Base-by-base conservation (phyloP, 1,140 invertebrate genomes). In the Prorops nasuta region DNA sequence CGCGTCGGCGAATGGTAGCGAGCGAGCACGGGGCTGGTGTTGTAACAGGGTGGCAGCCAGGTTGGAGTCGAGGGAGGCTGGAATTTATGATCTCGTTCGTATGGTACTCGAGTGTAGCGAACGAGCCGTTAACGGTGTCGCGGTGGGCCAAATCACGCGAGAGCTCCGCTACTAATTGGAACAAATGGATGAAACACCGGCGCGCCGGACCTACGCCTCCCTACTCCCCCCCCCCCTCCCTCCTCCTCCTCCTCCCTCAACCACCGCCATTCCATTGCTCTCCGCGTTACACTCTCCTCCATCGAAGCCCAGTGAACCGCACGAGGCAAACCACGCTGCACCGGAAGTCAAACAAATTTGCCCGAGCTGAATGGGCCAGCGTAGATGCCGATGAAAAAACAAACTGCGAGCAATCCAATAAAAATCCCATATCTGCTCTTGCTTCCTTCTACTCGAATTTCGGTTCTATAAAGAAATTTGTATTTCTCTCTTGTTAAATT, bases 151-250 rank as follows among this genome's bases (percentile, higher is more conserved):
- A 56, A 51, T 51, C 44, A 43, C 35, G 38, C 39, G 41, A 22
- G 20, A 49, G 36, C 19, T 49, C 41, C 49, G 18, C 20, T 35
- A 16, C 45, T 60, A 60, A 62, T 62, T 60, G 49, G 52, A 54
- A 45, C 41, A 48, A 49, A 49, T 44, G 46, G 22, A 39, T 49
- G 40, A 41, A 48, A 40, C 31, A 21, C 34, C 37, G 44, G 15
- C 28, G 14, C 38, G 9, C 41, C 24, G 24, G 10, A 28, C 24
- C 4, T 10, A 28, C 24, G 24, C 24, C 10, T 10, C 10, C 24
- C 10, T 10, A 6, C 4, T 28, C 4, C 10, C 24, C 10, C 24
- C 10, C 24, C 10, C 24, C 10, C 24, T 28, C 24, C 10, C 24
- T 28, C 24, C 10, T 10, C 10, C 24, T 28, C 24, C 10, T 10